Evolutionary conservation across 2,113 vertebrate genomes (phyloP).

Genomic region (Platichthys flesus): DNA sequence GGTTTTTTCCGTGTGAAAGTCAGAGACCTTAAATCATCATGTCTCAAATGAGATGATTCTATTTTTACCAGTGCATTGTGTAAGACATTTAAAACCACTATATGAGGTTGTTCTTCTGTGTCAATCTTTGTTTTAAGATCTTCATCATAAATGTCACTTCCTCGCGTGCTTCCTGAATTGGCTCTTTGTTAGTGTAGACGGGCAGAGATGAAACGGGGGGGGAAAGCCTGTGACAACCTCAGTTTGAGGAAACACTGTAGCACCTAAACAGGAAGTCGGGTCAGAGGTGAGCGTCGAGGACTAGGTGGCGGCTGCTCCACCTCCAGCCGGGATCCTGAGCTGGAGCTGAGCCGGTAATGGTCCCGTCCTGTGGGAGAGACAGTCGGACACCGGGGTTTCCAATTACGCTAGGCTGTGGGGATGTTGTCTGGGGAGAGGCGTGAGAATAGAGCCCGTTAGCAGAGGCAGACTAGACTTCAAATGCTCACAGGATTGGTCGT

Average conservation of each 20-base stretch:
- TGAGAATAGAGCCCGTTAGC: constrained; percentile 54
- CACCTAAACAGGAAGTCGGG: constrained; percentile 72
- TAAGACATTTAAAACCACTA: background rate
- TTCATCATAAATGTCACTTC: constrained; percentile 7
- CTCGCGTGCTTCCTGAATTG: constrained; percentile 37
- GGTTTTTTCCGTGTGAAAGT: constrained; percentile 13
- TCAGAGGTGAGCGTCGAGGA: constrained; percentile 67
- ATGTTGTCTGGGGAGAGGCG: constrained; percentile 58
- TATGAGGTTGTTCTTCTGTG: background rate
- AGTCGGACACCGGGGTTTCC: constrained; percentile 60
- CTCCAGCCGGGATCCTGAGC: constrained; percentile 25
- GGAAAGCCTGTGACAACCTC: constrained; percentile 4
- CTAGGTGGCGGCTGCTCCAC: constrained; percentile 43
- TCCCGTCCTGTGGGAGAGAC: constrained; percentile 42
- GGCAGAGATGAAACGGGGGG: background rate
- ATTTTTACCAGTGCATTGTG: background rate
- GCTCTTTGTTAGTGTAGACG: constrained; percentile 29
- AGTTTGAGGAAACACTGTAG: constrained; percentile 61
- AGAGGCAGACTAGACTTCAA: constrained; percentile 54
- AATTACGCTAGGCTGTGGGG: constrained; percentile 62
- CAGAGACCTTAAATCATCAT: background rate
- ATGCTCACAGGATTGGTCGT: constrained; percentile 50
- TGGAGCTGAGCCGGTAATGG: constrained; percentile 37
- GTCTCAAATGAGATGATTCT: background rate
- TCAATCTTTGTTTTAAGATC: constrained; percentile 4